These are phyloP conservation scores for Batillaria attramentaria DNA, from an alignment of 1,140 invertebrate species.

Conservation along the genomic window DNA sequence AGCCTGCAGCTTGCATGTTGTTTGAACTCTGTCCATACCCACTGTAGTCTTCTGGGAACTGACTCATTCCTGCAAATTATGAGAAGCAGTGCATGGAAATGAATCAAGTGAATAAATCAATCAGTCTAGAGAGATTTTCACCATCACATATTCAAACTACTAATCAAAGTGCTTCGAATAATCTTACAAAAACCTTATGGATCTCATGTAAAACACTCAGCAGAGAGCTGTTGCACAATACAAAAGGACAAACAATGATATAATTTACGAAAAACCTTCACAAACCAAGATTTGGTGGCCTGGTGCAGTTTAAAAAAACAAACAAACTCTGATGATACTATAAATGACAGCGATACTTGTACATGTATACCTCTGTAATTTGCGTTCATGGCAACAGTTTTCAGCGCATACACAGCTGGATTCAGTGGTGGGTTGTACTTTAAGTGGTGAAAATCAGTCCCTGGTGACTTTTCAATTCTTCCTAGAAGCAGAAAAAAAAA, in stretches of 20 bases:
- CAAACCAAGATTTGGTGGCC: no score
- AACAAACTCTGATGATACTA: no score
- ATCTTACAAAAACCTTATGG: no score
- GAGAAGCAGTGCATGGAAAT: background rate
- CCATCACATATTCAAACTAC: no score
- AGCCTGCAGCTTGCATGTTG: constrained; percentile 39
- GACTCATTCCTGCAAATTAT: constrained; percentile 35
- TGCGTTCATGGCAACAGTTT: constrained; percentile 44
- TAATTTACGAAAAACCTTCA: no score
- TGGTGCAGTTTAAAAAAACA: no score
- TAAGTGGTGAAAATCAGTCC: constrained; percentile 4
- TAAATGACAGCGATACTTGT: no score
- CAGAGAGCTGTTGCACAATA: no score
- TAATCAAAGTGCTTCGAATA: no score
- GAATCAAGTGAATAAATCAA: background rate
- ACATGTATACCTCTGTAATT: constrained; percentile 38
- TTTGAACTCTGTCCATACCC: constrained; percentile 37
- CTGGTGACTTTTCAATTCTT: background rate
- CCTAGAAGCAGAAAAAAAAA: background rate
- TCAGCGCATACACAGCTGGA: constrained; percentile 45
- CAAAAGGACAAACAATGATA: no score
- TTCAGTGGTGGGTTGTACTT: constrained; percentile 38
- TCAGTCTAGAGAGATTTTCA: background rate
- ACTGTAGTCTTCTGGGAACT: constrained; percentile 47
- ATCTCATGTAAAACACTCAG: no score